Evolutionary conservation across 1,140 invertebrate genomes (phyloP).

Genomic region (Lepidurus packardi): DNA sequence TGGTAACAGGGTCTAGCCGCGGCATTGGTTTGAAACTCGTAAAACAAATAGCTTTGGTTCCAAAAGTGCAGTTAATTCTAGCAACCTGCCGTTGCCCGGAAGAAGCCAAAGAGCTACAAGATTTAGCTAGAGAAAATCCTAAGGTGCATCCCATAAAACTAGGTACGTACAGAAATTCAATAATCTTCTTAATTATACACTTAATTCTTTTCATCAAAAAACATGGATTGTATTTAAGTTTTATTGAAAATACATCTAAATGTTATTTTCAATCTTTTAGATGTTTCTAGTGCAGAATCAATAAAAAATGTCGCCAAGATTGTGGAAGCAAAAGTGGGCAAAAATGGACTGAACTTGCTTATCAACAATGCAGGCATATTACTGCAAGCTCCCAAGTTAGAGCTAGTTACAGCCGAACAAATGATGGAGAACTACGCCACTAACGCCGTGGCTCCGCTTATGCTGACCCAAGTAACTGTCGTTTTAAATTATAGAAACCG

Average conservation of each 20-base stretch:
- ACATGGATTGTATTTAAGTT: background rate
- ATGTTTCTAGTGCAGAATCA: slow-evolving; percentile 54
- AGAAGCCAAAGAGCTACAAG: slow-evolving; percentile 25
- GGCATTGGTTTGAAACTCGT: background rate
- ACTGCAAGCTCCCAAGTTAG: slow-evolving; percentile 64
- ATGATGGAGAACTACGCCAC: slow-evolving; percentile 62
- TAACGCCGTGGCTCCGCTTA: slow-evolving; percentile 74
- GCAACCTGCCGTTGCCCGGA: background rate
- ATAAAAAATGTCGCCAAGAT: slow-evolving; percentile 54
- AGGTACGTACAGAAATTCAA: slow-evolving; percentile 19
- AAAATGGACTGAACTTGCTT: slow-evolving; percentile 68
- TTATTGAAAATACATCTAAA: background rate
- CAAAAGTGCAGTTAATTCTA: background rate
- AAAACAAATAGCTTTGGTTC: background rate
- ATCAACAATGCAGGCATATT: slow-evolving; percentile 80
- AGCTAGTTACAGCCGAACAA: slow-evolving; percentile 61
- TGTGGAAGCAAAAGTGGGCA: slow-evolving; percentile 52
- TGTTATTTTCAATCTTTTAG: slow-evolving; percentile 48
- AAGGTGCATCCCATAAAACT: slow-evolving; percentile 27
- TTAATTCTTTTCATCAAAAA: background rate
- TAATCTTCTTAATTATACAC: background rate
- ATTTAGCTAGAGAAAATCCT: slow-evolving; percentile 28
- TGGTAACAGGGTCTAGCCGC: background rate
- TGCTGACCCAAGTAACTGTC: slow-evolving; percentile 71
- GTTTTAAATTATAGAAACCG: background rate